These are phyloP conservation scores for Cardiocondyla obscurior DNA, from an alignment of 1,140 invertebrate species.

Conservation along the genomic window DNA sequence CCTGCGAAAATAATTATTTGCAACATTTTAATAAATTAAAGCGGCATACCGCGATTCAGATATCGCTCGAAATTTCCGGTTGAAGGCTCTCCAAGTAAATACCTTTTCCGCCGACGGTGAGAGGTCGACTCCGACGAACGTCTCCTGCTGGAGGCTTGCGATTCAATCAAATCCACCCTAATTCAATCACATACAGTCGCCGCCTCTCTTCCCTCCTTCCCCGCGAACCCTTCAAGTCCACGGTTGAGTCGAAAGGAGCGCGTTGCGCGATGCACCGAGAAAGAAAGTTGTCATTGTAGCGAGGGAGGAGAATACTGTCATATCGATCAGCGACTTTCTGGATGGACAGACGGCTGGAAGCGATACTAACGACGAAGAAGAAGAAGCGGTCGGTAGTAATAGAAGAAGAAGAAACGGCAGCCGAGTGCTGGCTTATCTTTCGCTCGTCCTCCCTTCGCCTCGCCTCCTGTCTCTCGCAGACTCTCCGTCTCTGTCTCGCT, in stretches of 20 bases:
- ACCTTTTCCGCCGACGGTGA: neutral
- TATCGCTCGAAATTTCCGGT: neutral
- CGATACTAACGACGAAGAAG: conserved; percentile 66
- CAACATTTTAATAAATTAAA: neutral
- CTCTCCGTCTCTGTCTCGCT: neutral
- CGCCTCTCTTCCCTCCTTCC: neutral
- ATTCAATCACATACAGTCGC: conserved; percentile 26
- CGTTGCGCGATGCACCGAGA: conserved; percentile 5
- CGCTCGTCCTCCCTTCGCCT: conserved; percentile 37
- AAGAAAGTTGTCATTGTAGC: conserved; percentile 45
- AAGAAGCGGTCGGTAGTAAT: conserved; percentile 38
- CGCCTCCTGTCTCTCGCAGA: neutral
- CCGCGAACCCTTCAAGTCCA: neutral
- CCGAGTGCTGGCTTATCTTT: conserved; percentile 37
- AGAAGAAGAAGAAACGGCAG: conserved; percentile 6
- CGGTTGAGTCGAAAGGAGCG: neutral
- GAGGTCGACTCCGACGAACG: neutral
- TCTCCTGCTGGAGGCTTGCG: neutral
- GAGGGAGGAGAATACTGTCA: conserved; percentile 57
- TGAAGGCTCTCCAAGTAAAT: neutral
- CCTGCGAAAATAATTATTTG: neutral
- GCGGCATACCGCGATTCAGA: neutral
- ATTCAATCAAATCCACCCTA: conserved; percentile 17
- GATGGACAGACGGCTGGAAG: conserved; percentile 55
- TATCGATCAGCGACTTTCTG: conserved; percentile 69